These are phyloP conservation scores for Willisornis vidua DNA, from an alignment of 2,113 vertebrate species.

Conservation along the genomic window DNA sequence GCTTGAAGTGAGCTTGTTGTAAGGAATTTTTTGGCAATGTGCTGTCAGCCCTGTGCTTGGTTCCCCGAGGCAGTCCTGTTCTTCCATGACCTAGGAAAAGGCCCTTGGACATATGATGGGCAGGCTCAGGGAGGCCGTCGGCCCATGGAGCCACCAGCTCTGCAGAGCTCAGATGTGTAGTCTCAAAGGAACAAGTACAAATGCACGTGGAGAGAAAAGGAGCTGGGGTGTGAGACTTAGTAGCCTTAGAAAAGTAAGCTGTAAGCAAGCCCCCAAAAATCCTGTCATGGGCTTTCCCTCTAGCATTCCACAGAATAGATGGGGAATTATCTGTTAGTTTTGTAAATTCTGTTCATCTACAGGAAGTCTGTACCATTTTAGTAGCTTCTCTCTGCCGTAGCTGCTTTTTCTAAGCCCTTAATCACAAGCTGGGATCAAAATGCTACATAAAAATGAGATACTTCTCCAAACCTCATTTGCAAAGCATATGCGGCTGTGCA, in stretches of 20 bases:
- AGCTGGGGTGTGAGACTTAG: not conserved
- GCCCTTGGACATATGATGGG: fast-evolving
- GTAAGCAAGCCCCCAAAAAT: not conserved
- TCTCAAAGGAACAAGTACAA: not conserved
- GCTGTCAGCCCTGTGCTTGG: not conserved
- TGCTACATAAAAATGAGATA: not conserved
- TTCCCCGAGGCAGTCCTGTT: not conserved
- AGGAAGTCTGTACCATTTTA: not conserved
- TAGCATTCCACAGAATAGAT: not conserved
- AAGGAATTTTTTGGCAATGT: not conserved
- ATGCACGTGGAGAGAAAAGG: fast-evolving
- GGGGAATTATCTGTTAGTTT: not conserved
- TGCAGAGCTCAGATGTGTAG: not conserved
- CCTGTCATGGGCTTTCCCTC: not conserved
- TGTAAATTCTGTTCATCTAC: not conserved
- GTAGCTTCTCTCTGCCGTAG: not conserved
- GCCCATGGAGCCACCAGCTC: not conserved
- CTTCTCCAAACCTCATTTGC: not conserved
- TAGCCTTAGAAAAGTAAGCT: not conserved
- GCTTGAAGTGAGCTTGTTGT: not conserved
- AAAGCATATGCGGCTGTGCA: not conserved
- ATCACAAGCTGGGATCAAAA: not conserved
- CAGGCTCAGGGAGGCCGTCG: fast-evolving
- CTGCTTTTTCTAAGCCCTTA: not conserved
- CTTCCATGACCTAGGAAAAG: not conserved